These are phyloP conservation scores for Delichon dasypus DNA, from an alignment of 2,797 vertebrate species.

Conservation along the genomic window DNA sequence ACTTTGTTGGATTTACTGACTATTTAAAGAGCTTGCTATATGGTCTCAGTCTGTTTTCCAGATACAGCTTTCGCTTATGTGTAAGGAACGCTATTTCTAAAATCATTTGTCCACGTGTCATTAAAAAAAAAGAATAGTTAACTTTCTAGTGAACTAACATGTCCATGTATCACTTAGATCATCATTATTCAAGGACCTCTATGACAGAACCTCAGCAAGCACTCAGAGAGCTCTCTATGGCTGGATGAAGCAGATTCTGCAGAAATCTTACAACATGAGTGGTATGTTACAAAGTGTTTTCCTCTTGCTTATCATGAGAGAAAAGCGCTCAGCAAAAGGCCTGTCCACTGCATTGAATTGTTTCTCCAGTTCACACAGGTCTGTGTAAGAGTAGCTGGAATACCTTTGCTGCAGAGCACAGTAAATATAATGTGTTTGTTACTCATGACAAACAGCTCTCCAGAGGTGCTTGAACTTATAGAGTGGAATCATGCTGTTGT, in stretches of 20 bases:
- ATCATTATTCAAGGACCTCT: constrained; percentile 78
- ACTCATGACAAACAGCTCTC: not conserved
- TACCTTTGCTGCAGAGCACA: not conserved
- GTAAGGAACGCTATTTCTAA: not conserved
- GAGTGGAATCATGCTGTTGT: not conserved
- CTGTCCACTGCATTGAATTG: not conserved
- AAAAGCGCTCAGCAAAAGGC: not conserved
- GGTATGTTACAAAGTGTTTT: constrained; percentile 57
- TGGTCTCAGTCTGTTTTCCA: not conserved
- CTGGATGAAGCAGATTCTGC: constrained; percentile 78
- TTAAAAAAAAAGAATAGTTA: not conserved
- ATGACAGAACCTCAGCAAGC: constrained; percentile 75
- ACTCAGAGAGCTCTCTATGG: constrained; percentile 74
- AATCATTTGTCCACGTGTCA: not conserved
- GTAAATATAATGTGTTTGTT: not conserved
- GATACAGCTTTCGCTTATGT: not conserved
- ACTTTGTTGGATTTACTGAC: not conserved
- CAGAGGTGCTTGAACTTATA: not conserved
- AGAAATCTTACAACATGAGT: constrained; percentile 40
- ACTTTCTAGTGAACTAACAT: not conserved
- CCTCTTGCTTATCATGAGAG: not conserved
- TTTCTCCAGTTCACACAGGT: not conserved
- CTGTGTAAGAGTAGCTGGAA: not conserved
- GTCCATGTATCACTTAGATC: constrained; percentile 63
- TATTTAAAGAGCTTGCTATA: not conserved